A percentile compares a stretch with the other conserved stretches of the same genome.
Conservation (phyloP, 2,113 vertebrate species). For the Caranx melampygus region DNA sequence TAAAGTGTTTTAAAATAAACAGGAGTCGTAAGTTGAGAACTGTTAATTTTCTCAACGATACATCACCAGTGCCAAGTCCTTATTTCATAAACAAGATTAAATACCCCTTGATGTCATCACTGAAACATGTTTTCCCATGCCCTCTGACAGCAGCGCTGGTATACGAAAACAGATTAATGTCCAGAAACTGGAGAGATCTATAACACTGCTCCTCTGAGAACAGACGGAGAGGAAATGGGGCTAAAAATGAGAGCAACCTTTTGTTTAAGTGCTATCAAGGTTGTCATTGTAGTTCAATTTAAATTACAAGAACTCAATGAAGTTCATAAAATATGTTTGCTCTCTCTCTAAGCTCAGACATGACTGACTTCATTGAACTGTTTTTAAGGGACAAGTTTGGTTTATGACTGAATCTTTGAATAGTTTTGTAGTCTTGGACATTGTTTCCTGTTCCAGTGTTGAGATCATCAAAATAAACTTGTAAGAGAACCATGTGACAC, state of each 20-base stretch:
- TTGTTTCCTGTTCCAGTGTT: too few relatives aligned
- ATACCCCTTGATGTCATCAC: conserved; percentile 46
- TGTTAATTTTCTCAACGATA: conserved; percentile 47
- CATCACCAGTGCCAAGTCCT: conserved; percentile 47
- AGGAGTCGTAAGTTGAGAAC: conserved; percentile 59
- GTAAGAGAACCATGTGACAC: background rate
- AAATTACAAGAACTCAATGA: background rate
- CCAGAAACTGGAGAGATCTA: conserved; percentile 21
- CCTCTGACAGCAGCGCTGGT: conserved; percentile 34
- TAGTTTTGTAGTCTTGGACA: too few relatives aligned
- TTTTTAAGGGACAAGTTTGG: background rate
- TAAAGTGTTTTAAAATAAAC: conserved; percentile 65
- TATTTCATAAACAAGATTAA: conserved; percentile 69
- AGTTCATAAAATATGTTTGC: too few relatives aligned
- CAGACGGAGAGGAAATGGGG: background rate
- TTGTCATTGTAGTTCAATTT: background rate
- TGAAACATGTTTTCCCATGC: conserved; percentile 57
- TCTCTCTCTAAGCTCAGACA: too few relatives aligned
- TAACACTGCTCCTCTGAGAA: conserved; percentile 36
- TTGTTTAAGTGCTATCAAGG: background rate
- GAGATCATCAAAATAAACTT: too few relatives aligned
- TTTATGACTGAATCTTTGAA: background rate
- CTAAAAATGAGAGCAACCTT: background rate
- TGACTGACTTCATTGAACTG: too few relatives aligned
- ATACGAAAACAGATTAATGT: conserved; percentile 43